Base-by-base conservation (phyloP, 2,888 invertebrate species). In the Lycophotia porphyrea region DNA sequence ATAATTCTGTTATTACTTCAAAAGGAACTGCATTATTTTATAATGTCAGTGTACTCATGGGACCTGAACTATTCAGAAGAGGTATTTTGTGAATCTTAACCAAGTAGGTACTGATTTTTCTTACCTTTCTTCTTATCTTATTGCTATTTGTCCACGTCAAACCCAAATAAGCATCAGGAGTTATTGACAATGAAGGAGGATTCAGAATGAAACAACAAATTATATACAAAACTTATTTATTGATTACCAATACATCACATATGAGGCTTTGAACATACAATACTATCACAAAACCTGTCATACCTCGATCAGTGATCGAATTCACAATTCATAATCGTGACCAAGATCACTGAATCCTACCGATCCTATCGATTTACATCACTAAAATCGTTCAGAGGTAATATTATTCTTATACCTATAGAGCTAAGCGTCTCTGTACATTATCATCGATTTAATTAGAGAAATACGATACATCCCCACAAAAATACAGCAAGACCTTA, bases 311-410 rank as follows among this genome's bases (percentile, higher is more conserved):
- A 95, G 93, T 90, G 84, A 96, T 95, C 93, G 81, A 90, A 93
- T 89, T 95, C 96, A 96, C 96, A 96, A 95, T 92, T 82, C 72
- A 76, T 65, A 75, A 90, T 96, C 96, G 95, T 96, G 96, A 94
- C 79, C 91, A 86, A 86, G 90, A 95, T 96, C 84, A 92, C 92
- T 96, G 93, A 82, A 76, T 76, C 52, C 36, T 76, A 85, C 84
- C 81, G 77, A 87, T 82, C 73, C 76, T 81, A 82, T 86, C 79
- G 76, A 86, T 85, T 85, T 78, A 83, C 79, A 80, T 84, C 73
- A 82, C 73, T 78, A 71, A 75, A 84, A 86, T 85, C 88, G 82
- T 87, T 87, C 84, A 83, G 88, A 90, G 88, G 88, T 89, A 90
- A 88, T 84, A 79, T 86, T 87, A 89, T 86, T 90, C 88, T 88